A percentile compares a stretch with the other conserved stretches of the same genome.
phyloP scores from a whole-genome alignment of 2,113 vertebrate species.

The Notothenia coriiceps region DNA sequence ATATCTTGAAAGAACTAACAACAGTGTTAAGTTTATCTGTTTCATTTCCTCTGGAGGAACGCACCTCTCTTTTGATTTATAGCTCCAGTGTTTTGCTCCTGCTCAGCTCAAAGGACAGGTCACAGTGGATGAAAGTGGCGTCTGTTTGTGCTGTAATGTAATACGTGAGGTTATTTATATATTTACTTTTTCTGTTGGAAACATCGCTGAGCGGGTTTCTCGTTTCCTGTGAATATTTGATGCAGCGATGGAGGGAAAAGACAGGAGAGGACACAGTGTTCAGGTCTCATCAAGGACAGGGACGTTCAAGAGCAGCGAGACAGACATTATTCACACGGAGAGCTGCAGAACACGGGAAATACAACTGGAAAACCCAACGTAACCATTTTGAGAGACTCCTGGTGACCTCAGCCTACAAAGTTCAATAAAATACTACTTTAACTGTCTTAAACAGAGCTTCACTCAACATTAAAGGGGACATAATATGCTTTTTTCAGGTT shows the following conservation, averaged over 20 bases:
- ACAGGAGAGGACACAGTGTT: constrained; percentile 29
- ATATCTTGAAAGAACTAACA: constrained; percentile 5
- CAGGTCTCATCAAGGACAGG: too few relatives aligned
- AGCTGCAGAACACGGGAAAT: neutral
- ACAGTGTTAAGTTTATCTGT: neutral
- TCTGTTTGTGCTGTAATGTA: constrained; percentile 25
- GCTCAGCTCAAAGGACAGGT: constrained; percentile 52
- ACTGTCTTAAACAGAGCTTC: too few relatives aligned
- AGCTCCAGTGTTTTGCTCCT: constrained; percentile 23
- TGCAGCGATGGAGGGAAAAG: neutral
- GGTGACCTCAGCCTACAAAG: too few relatives aligned
- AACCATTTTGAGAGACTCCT: neutral
- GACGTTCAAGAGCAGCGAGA: too few relatives aligned
- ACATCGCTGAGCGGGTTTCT: constrained; percentile 15
- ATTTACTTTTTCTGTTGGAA: constrained; percentile 21
- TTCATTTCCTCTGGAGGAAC: neutral
- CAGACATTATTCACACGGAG: neutral
- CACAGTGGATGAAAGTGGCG: constrained; percentile 38
- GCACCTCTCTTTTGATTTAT: constrained; percentile 46
- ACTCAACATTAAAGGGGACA: too few relatives aligned
- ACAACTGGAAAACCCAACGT: neutral
- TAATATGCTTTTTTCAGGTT: too few relatives aligned
- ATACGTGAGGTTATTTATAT: constrained; percentile 18
- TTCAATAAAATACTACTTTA: neutral
- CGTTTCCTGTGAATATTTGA: constrained; percentile 21